phyloP scores from a whole-genome alignment of 2,888 invertebrate genomes.

The Cantharis rustica region DNA sequence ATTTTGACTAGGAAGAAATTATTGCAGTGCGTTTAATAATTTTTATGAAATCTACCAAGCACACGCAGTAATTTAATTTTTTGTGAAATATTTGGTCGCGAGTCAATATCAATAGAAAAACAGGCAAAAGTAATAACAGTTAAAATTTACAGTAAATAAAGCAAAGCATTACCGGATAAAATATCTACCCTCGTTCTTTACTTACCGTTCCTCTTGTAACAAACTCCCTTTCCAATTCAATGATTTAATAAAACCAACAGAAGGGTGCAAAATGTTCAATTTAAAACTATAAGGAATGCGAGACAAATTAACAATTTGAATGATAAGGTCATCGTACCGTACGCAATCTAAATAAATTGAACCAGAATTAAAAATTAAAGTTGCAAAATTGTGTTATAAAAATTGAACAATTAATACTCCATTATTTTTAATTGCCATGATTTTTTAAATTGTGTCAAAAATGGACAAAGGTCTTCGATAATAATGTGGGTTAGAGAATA shows the following conservation, averaged over 20 bases:
- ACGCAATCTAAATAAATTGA: background rate
- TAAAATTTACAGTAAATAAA: slow-evolving; percentile 33
- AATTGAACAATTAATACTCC: background rate
- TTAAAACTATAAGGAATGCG: slow-evolving; percentile 56
- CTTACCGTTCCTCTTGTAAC: slow-evolving; percentile 9
- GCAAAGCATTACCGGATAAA: slow-evolving; percentile 10
- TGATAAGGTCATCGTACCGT: background rate
- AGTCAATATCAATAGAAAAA: slow-evolving; percentile 11
- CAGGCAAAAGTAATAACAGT: slow-evolving; percentile 19
- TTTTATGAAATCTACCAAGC: background rate
- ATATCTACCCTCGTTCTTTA: slow-evolving; percentile 18
- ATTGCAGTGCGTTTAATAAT: background rate
- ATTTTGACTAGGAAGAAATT: background rate
- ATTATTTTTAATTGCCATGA: background rate
- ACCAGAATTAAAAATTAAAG: background rate
- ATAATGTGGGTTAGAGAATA: slow-evolving; percentile 33
- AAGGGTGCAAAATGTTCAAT: slow-evolving; percentile 52
- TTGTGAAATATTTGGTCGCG: slow-evolving; percentile 3
- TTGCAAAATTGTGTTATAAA: background rate
- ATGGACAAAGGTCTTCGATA: slow-evolving; percentile 9
- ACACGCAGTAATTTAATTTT: background rate
- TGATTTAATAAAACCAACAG: slow-evolving; percentile 53
- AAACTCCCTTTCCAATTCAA: slow-evolving; percentile 45
- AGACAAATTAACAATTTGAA: slow-evolving; percentile 56
- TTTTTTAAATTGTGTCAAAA: slow-evolving; percentile 22